Evolutionary conservation across 2,888 invertebrate genomes (phyloP).

Genomic region (Ecdyonurus torrentis): DNA sequence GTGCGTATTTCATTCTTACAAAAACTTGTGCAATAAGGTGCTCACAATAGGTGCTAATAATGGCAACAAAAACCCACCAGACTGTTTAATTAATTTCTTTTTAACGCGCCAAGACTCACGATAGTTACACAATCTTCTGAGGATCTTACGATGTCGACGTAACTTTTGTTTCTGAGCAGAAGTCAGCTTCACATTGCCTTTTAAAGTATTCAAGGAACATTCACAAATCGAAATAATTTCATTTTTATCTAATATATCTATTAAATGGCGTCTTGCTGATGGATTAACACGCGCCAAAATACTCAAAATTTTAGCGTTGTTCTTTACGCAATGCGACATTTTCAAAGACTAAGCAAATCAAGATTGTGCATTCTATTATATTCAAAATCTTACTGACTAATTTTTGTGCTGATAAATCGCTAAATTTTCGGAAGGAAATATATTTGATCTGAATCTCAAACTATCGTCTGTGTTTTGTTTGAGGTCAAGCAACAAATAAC

Average conservation of each 20-base stretch:
- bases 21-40: neutral
- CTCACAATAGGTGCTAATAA: neutral
- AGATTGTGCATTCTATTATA: neutral
- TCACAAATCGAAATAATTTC: neutral
- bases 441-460: neutral
- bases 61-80: neutral
- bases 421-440: neutral
- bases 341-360: neutral
- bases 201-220: neutral
- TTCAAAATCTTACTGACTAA: neutral
- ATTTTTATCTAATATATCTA: neutral
- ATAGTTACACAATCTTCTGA: neutral
- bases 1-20: conserved; percentile 1
- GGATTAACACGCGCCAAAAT: neutral
- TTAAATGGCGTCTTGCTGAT: neutral
- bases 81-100: neutral
- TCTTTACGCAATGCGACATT: neutral
- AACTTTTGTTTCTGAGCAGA: neutral
- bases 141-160: neutral
- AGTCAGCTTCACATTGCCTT: neutral
- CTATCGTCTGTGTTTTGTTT: neutral
- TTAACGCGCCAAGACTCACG: neutral
- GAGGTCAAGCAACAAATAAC: conserved; percentile 7
- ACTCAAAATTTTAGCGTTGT: neutral
- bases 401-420: neutral